Base-by-base conservation (phyloP, 2,888 invertebrate species). In the Neoitamus cyanurus region DNA sequence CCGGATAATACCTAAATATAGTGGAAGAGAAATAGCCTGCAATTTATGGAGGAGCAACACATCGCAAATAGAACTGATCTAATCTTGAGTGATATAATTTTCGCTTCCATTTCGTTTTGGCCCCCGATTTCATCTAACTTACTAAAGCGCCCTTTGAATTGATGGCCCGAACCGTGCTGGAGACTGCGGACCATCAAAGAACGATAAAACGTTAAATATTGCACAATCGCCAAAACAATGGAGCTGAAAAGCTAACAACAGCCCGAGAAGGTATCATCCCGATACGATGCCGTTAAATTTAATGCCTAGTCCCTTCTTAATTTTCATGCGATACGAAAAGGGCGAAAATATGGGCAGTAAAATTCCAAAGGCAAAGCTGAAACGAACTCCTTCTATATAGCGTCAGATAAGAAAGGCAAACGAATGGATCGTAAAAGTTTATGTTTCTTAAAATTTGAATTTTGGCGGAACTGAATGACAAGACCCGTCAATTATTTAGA, bases 181-280 rank as follows among this genome's bases (percentile, higher is more conserved):
- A 58, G 58, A 58, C 58, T 58, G 20, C 9, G 20, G 58, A 58
- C 58, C 58, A 58, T 58, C 58, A 58, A 58, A 58, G 9, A 9
- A 20, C 25, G 58, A 58, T 58, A 58, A 58, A 58, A 58, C 25
- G 58, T 58, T 58, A 58, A 58, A 58, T 58, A 58, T 58, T 58
- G 58, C 58, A 58, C 58, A 58, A 58, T 58, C 58, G 58, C 58
- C 58, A 58, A 58, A 58, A 58, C 58, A 58, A 58, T 58, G 58
- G 58, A 58, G 58, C 58, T 58, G 58, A 58, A 58, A 25, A 58
- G 58, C 58, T 58, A 58, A 58, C 58, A 58, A 58, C 15, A 58
- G 58, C 58, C 25, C 42, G 58, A 25, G 20, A 58, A 58, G 58
- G 58, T 58, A 58, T 58, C 58, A 58, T 58, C 58, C 20, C 58